phyloP scores from a whole-genome alignment of 64 coral and sea anemone species.

The Dendrophyllia cribrosa region DNA sequence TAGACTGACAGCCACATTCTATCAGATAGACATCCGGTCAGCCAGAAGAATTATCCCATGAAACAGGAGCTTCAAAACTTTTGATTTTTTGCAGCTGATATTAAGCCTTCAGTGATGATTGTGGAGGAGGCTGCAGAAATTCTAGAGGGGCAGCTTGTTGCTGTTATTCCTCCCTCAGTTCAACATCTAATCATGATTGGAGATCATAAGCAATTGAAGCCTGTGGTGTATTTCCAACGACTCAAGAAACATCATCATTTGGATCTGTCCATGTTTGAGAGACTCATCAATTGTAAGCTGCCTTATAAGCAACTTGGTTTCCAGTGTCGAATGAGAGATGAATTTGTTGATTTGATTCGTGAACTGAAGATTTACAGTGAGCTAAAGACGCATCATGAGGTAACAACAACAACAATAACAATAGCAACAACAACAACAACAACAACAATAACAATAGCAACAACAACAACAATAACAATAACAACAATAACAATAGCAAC shows the following conservation, averaged over 20 bases:
- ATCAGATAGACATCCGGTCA: no score
- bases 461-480: no score
- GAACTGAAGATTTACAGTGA: slow-evolving; percentile 55
- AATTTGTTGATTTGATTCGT: slow-evolving; percentile 71
- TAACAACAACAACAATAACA: no score
- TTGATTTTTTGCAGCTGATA: slow-evolving; percentile 13
- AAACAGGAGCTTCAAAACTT: no score
- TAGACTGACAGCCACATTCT: no score
- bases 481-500: no score
- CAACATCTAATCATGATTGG: slow-evolving; percentile 93
- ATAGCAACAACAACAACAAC: no score
- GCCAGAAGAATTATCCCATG: no score
- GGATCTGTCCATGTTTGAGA: slow-evolving; percentile 89
- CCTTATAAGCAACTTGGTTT: slow-evolving; percentile 46
- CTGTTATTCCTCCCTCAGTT: slow-evolving; percentile 73
- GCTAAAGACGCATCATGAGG: slow-evolving; percentile 69
- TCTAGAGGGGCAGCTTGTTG: slow-evolving; percentile 79
- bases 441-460: no score
- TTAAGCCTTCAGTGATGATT: slow-evolving; percentile 84
- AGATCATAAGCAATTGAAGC: slow-evolving; percentile 83
- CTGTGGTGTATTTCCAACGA: slow-evolving; percentile 52
- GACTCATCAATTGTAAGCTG: slow-evolving; percentile 69
- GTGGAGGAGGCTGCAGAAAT: slow-evolving; percentile 95
- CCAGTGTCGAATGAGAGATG: slow-evolving; percentile 88
- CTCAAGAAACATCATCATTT: slow-evolving; percentile 60